A percentile compares a stretch with the other conserved stretches of the same genome.
Evolutionary conservation across 2,888 invertebrate species (phyloP).

Genomic region (Cerceris rybyensis): DNA sequence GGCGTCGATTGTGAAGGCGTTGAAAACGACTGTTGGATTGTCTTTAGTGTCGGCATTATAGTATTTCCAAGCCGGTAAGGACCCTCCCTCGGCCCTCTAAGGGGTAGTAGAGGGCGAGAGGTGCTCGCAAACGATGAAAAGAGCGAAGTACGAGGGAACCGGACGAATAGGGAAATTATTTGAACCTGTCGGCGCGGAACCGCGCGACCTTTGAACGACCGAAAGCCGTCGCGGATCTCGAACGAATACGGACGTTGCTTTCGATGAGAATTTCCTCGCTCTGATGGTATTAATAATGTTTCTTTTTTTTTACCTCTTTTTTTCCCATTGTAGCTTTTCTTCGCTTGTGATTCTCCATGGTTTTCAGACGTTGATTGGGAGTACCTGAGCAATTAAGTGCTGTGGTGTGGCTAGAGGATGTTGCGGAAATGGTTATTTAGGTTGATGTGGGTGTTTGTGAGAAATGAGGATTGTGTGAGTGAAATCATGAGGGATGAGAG

Average conservation of each 20-base stretch:
- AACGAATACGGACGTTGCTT: background rate
- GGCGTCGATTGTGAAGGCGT: conserved; percentile 56
- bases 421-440: too few species aligned
- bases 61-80: conserved; percentile 34
- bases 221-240: conserved; percentile 11
- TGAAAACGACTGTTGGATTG: conserved; percentile 53
- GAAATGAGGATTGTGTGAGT: too few species aligned
- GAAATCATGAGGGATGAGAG: too few species aligned
- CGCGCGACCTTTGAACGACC: conserved; percentile 30
- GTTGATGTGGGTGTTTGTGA: too few species aligned
- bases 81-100: conserved; percentile 22
- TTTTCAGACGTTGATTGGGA: background rate
- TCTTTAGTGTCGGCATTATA: conserved; percentile 53
- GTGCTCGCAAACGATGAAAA: conserved; percentile 34
- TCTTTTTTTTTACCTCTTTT: background rate
- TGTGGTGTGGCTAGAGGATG: too few species aligned
- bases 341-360: background rate
- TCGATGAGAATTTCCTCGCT: background rate
- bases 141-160: conserved; percentile 38
- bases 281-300: background rate
- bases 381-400: too few species aligned
- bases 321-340: background rate
- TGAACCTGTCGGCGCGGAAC: conserved; percentile 45
- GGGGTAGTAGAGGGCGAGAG: conserved; percentile 8
- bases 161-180: conserved; percentile 47